Base-by-base conservation (phyloP, 1,140 invertebrate genomes). In the Eufriesea mexicana region DNA sequence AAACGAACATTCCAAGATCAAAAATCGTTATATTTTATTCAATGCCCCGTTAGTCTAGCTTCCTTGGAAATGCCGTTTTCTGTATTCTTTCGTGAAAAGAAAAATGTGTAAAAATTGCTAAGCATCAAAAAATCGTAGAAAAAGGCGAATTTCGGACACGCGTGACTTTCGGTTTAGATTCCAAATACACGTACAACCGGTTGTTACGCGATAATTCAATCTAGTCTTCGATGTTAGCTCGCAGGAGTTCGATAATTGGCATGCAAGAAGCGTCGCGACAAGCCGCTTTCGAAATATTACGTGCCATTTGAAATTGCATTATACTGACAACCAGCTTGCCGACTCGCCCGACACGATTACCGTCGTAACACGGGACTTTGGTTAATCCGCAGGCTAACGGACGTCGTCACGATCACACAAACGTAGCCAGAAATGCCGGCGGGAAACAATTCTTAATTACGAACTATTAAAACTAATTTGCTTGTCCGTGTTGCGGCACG, bases 361-460 rank as follows among this genome's bases (percentile, higher is more conserved):
- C 47, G 2, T 59, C 42, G 42, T 45, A 47, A 74, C 16, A 1
- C 45, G 14, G 10, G 10, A 8, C 10, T 54, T 54, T 42, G 20
- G 25, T 28, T 28, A 25, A 64, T 20, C 23, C 55, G 10, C 16
- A 4, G 8, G n/a, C 42, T 42, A 77, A 67, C 20, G 49, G 45
- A 45, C 20, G 61, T 47, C 47, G 25, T n/a, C 1, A 23, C 23
- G 28, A 77, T 67, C 35, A 2, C 2, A 25, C 23, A 28, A 66
- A 51, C 14, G 42, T 47, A 57, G n/a, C 7, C 35, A 16, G 51
- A 25, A n/a, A 49, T 23, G 12, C 1, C 23, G 23, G 7, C 12
- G 14, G 62, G 2, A 45, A 77, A 66, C 61, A 66, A 67, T 77
- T 54, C 75, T 77, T 77, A 51, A 67, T 66, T 45, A 14, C 62